Percentiles rank a stretch among this genome's conserved stretches.
Evolutionary conservation across 2,113 vertebrate genomes (phyloP).

Genomic region (Thymallus thymallus): DNA sequence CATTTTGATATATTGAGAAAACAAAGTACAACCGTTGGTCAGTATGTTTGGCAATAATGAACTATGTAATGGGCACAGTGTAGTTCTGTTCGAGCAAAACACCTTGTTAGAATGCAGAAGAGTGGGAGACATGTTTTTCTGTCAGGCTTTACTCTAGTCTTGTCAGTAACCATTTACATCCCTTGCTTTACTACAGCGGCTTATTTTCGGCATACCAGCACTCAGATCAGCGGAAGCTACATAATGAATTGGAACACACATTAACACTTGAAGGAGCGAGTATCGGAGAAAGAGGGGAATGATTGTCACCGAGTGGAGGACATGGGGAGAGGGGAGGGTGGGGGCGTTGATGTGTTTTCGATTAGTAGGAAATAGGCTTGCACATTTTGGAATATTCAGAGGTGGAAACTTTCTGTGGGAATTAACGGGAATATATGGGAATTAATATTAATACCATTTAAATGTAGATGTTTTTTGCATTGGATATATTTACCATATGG

Average conservation of each 20-base stretch:
- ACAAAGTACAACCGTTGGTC: too few relatives aligned
- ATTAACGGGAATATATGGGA: too few relatives aligned
- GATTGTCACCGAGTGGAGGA: conserved; percentile 63
- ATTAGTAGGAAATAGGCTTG: conserved; percentile 71
- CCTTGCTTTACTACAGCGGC: conserved; percentile 32
- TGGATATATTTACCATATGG: too few relatives aligned
- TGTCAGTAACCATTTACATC: conserved; percentile 29
- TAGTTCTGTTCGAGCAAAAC: neutral
- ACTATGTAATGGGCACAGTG: neutral
- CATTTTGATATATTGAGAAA: neutral
- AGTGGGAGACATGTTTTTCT: conserved; percentile 44
- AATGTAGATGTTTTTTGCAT: too few relatives aligned
- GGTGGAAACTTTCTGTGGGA: too few relatives aligned
- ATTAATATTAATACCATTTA: too few relatives aligned
- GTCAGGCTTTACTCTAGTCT: conserved; percentile 17
- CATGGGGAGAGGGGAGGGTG: conserved; percentile 40
- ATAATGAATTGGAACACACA: conserved; percentile 14
- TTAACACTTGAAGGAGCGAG: conserved; percentile 33
- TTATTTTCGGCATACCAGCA: conserved; percentile 47
- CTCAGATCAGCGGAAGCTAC: conserved; percentile 40
- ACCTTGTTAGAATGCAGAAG: conserved; percentile 24
- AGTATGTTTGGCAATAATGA: neutral
- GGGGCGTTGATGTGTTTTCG: conserved; percentile 72
- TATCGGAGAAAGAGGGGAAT: conserved; percentile 60
- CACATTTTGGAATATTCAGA: too few relatives aligned